A percentile compares a stretch with the other conserved stretches of the same genome.
Conservation (phyloP, 2,113 vertebrate species). For the Calidris pugnax region DNA sequence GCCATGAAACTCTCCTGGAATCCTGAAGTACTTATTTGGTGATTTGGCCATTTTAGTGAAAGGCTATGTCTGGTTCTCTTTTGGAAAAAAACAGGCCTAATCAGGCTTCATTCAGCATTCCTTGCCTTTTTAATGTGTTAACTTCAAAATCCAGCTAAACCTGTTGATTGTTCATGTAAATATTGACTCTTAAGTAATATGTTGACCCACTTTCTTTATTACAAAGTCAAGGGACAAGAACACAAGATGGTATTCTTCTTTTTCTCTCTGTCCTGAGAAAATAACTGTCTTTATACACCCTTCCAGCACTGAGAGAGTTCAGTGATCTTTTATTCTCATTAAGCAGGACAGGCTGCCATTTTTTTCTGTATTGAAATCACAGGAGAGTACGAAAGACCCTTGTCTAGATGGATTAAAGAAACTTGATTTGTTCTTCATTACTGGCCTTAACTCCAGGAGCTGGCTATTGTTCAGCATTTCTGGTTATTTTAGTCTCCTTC, state of each 20-base stretch:
- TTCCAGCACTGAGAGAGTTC: background rate
- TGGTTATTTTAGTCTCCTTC: slow-evolving; percentile 18
- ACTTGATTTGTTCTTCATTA: slow-evolving; percentile 40
- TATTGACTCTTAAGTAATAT: background rate
- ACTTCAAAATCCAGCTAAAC: background rate
- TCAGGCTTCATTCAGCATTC: slow-evolving; percentile 4
- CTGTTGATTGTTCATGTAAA: background rate
- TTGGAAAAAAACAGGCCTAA: background rate
- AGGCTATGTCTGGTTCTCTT: background rate
- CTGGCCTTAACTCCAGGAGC: slow-evolving; percentile 13
- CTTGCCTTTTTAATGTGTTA: background rate
- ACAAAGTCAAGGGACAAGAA: background rate
- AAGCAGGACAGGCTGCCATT: background rate
- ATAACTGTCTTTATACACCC: background rate
- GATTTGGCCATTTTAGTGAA: background rate
- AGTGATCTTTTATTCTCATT: background rate
- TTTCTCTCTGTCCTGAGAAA: background rate
- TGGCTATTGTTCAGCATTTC: slow-evolving; percentile 23
- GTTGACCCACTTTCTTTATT: background rate
- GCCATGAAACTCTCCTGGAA: background rate
- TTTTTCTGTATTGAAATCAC: background rate
- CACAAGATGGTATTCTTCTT: background rate
- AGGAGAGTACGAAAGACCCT: background rate
- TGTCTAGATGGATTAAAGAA: slow-evolving; percentile 36
- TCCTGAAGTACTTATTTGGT: background rate